These are phyloP conservation scores for Napeogenes inachia DNA, from an alignment of 2,888 invertebrate genomes.

Conservation along the genomic window DNA sequence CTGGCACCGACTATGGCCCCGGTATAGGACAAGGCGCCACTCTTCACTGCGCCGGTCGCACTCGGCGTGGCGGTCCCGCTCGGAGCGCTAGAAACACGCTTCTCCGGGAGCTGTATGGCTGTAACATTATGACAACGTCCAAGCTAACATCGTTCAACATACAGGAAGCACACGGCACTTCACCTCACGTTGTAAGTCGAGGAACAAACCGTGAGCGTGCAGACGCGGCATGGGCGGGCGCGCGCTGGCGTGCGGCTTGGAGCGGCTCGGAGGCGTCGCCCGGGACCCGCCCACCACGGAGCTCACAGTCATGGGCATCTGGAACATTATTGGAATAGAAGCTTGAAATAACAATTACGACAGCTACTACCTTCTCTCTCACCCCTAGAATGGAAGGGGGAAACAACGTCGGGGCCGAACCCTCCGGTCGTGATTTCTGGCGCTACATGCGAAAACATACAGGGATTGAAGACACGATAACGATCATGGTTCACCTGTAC, in stretches of 20 bases:
- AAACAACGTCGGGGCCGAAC: no score
- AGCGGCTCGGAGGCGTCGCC: conserved; percentile 1
- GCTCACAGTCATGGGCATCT: conserved; percentile 11
- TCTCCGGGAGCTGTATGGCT: conserved; percentile 34
- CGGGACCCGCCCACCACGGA: conserved; percentile 18
- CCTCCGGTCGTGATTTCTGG: no score
- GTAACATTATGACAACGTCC: conserved; percentile 8
- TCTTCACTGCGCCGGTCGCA: conserved; percentile 15
- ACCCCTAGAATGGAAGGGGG: no score
- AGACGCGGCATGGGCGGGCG: conserved; percentile 73
- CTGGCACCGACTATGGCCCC: conserved; percentile 76
- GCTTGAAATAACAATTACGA: neutral
- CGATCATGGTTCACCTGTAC: conserved; percentile 7
- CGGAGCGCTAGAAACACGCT: conserved; percentile 33
- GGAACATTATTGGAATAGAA: neutral
- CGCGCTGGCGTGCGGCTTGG: conserved; percentile 45
- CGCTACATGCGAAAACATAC: no score
- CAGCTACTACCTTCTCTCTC: neutral
- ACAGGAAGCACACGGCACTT: neutral
- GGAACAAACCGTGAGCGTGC: conserved; percentile 59
- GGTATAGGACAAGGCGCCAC: conserved; percentile 62
- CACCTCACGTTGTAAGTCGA: neutral
- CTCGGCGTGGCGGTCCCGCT: conserved; percentile 16
- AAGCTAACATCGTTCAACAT: conserved; percentile 1
- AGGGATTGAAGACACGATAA: neutral